A percentile compares a stretch with the other conserved stretches of the same genome.
phyloP scores from a whole-genome alignment of 2,113 vertebrate species.

The Nerophis lumbriciformis region DNA sequence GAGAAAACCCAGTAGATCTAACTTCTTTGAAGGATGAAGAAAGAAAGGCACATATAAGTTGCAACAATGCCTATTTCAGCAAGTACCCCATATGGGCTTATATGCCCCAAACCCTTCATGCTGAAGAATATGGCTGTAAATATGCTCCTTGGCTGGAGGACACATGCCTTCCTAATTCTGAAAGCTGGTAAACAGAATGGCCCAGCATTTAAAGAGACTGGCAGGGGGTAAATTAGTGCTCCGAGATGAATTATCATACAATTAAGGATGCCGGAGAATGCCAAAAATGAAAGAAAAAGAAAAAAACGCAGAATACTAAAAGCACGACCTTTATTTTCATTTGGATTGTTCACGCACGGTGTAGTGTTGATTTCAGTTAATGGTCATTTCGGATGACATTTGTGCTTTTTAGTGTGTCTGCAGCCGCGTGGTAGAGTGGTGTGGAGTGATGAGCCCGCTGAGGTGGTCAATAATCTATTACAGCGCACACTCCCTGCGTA shows the following conservation, averaged over 20 bases:
- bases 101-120: constrained; percentile 54
- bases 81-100: constrained; percentile 64
- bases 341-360: constrained; percentile 33
- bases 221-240: constrained; percentile 95
- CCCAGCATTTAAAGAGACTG: constrained; percentile 78
- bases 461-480: constrained; percentile 82
- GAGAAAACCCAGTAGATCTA: background rate
- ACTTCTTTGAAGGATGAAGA: constrained; percentile 9
- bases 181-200: constrained; percentile 78
- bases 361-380: constrained; percentile 20
- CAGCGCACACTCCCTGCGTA: constrained; percentile 58
- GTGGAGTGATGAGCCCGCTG: constrained; percentile 66
- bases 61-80: constrained; percentile 35
- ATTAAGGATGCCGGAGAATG: constrained; percentile 84
- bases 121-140: constrained; percentile 66
- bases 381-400: constrained; percentile 10
- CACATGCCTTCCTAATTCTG: constrained; percentile 84
- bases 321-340: constrained; percentile 53
- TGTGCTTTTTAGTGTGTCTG: background rate
- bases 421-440: constrained; percentile 26
- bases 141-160: constrained; percentile 72
- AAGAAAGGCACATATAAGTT: background rate
- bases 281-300: constrained; percentile 64
- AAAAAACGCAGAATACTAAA: constrained; percentile 59
- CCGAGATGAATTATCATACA: constrained; percentile 88